These are phyloP conservation scores for Ornithoptera priamus DNA, from an alignment of 2,888 invertebrate species.

Conservation along the genomic window DNA sequence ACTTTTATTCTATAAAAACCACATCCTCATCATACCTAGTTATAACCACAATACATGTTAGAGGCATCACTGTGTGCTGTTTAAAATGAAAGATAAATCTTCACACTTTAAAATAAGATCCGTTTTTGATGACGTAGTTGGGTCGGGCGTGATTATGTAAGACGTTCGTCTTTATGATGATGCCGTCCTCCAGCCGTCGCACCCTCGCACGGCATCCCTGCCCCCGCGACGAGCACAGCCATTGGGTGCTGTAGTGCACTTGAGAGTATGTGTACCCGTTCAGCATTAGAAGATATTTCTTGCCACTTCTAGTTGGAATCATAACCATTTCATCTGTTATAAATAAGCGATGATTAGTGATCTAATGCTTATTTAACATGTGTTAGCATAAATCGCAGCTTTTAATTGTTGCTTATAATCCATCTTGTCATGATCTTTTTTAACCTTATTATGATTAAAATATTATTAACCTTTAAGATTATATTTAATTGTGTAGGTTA, in stretches of 20 bases:
- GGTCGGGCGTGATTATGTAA: slow-evolving; percentile 42
- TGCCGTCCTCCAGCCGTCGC: slow-evolving; percentile 30
- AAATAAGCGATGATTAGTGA: slow-evolving; percentile 20
- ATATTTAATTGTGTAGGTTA: no score
- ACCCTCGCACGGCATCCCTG: slow-evolving; percentile 40
- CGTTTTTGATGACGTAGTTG: slow-evolving; percentile 35
- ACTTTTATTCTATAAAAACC: no score
- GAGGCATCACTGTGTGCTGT: no score
- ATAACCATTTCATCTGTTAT: slow-evolving; percentile 36
- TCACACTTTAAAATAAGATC: slow-evolving; percentile 37
- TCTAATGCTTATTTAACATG: not conserved
- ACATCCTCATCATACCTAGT: no score
- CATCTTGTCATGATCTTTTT: no score
- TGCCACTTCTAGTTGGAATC: slow-evolving; percentile 45
- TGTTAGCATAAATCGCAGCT: no score
- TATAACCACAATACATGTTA: no score
- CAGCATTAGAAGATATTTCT: slow-evolving; percentile 45
- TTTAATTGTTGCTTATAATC: no score
- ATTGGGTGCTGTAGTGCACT: slow-evolving; percentile 43
- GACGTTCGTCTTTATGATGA: slow-evolving; percentile 29
- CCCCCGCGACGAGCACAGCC: slow-evolving; percentile 46
- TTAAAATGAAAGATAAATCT: not conserved
- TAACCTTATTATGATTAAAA: no score
- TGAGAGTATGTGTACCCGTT: slow-evolving; percentile 51
- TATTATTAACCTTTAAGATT: no score